Conservation (phyloP, 2,888 invertebrate species). For the Erannis defoliaria region DNA sequence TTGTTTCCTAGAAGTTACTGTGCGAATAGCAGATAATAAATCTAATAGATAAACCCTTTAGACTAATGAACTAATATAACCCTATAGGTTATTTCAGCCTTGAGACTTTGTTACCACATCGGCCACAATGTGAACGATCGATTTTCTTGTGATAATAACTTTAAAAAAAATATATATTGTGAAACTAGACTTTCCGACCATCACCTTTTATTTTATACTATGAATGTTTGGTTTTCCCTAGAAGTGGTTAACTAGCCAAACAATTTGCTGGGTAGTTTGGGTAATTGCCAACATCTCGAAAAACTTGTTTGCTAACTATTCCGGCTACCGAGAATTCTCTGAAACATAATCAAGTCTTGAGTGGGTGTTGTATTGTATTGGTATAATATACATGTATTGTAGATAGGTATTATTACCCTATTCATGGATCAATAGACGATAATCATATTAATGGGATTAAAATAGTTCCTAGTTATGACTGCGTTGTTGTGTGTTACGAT, state of each 20-base stretch:
- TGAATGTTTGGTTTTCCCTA: not conserved
- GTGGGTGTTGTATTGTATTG: not conserved
- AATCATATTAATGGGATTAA: conserved; percentile 14
- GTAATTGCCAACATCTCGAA: conserved; percentile 22
- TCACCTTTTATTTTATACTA: not conserved
- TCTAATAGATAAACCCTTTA: too few relatives aligned
- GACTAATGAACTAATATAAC: not conserved
- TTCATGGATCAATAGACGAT: conserved; percentile 12
- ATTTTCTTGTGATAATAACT: too few relatives aligned
- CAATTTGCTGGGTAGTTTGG: conserved; percentile 6
- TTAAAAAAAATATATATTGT: too few relatives aligned
- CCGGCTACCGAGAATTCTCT: not conserved
- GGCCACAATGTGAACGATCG: too few relatives aligned
- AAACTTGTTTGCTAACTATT: conserved; percentile 21
- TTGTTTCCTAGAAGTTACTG: not conserved
- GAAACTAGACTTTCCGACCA: not conserved
- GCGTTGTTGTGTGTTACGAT: not conserved
- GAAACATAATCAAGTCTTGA: not conserved
- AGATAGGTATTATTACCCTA: not conserved
- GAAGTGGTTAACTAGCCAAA: conserved; percentile 4
- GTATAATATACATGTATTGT: not conserved
- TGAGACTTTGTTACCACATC: not conserved
- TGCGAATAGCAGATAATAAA: too few relatives aligned
- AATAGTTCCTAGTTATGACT: conserved; percentile 13
- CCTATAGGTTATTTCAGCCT: not conserved